Evolutionary conservation across 2,888 invertebrate species (phyloP).

Genomic region (Desoria tigrina): DNA sequence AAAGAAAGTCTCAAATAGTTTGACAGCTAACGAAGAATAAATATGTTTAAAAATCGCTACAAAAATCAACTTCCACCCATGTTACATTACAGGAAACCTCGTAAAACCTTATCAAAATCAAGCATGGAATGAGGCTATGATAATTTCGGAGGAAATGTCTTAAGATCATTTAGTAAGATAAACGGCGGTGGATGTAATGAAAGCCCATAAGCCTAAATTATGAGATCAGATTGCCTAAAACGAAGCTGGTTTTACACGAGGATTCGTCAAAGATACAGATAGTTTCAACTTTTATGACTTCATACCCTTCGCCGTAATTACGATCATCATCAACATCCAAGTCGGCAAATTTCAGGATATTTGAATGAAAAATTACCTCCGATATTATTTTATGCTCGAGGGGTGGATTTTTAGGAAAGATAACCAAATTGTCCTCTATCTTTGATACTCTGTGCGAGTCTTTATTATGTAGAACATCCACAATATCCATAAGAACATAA

Average conservation of each 20-base stretch:
- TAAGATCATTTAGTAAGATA: conserved; percentile 1
- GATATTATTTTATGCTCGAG: conserved; percentile 6
- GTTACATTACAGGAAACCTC: neutral
- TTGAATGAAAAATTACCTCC: conserved; percentile 12
- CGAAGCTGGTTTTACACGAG: conserved; percentile 41
- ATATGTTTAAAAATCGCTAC: no score
- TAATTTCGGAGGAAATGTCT: no score
- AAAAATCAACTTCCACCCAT: no score
- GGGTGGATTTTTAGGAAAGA: neutral
- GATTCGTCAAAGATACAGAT: neutral
- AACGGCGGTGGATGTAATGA: conserved; percentile 6
- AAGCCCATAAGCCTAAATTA: conserved; percentile 29
- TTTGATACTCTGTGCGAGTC: no score
- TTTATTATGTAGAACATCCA: neutral
- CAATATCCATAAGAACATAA: neutral
- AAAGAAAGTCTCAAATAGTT: no score
- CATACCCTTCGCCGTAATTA: conserved; percentile 25
- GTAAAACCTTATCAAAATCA: neutral
- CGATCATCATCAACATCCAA: conserved; percentile 4
- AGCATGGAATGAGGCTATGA: no score
- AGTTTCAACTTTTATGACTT: conserved; percentile 42
- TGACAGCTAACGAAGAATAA: no score
- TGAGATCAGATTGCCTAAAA: conserved; percentile 47
- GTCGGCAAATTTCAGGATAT: conserved; percentile 9
- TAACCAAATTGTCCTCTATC: no score